Percentiles rank a stretch among this genome's conserved stretches.
Evolutionary conservation across 2,888 invertebrate genomes (phyloP).

Genomic region (Erebia aethiops): DNA sequence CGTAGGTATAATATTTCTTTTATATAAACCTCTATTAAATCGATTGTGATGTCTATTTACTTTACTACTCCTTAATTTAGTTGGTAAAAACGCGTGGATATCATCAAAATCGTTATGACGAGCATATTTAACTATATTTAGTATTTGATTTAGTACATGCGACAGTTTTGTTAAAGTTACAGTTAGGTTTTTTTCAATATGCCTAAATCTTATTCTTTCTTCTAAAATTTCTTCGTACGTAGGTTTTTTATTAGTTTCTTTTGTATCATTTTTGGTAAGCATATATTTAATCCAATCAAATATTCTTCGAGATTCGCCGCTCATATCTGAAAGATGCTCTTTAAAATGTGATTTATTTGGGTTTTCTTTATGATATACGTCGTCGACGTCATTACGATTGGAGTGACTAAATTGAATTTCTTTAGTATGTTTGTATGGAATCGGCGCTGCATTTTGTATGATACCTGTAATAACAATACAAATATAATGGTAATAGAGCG

Average conservation of each 20-base stretch:
- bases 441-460: slow-evolving; percentile 10
- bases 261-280: neutral
- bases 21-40: slow-evolving; percentile 16
- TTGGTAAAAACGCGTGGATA: neutral
- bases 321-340: neutral
- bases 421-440: neutral
- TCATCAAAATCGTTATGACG: slow-evolving; percentile 3
- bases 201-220: slow-evolving; percentile 30
- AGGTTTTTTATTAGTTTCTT: neutral
- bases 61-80: neutral
- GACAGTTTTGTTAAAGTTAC: slow-evolving; percentile 29
- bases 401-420: neutral
- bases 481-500: too few species aligned
- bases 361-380: neutral
- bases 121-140: slow-evolving; percentile 18
- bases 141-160: slow-evolving; percentile 21
- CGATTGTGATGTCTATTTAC: neutral
- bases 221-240: slow-evolving; percentile 26
- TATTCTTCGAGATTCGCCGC: slow-evolving; percentile 10
- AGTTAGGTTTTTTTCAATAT: slow-evolving; percentile 34
- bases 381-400: neutral
- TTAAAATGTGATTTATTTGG: neutral
- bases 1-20: neutral
- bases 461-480: neutral
- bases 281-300: slow-evolving; percentile 30